Percentiles rank a stretch among this genome's conserved stretches.
These are phyloP conservation scores for Carapus acus DNA, from an alignment of 2,797 vertebrate genomes.

Conservation along the genomic window DNA sequence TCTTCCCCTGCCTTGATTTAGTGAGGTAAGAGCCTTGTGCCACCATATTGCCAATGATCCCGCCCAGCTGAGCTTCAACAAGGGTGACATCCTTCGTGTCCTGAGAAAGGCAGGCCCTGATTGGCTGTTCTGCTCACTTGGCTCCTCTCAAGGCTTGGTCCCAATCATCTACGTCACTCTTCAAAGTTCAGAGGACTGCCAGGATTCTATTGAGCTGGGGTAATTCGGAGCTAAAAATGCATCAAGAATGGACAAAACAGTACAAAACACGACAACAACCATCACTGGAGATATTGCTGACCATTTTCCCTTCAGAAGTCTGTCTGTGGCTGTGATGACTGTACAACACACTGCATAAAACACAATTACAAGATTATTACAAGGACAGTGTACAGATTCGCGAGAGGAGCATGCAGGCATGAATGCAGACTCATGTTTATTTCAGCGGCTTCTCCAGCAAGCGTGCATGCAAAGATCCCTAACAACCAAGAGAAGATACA, in stretches of 20 bases:
- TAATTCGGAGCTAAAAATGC: constrained; percentile 28
- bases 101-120: constrained; percentile 79
- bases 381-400: constrained; percentile 28
- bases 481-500: constrained; percentile 20
- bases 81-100: constrained; percentile 82
- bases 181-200: constrained; percentile 53
- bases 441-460: constrained; percentile 23
- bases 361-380: constrained; percentile 1
- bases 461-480: constrained; percentile 49
- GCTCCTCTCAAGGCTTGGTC: constrained; percentile 77
- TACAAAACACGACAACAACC: background rate
- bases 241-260: too few species aligned
- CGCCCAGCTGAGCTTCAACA: constrained; percentile 90
- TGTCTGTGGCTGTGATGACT: background rate
- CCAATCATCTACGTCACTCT: constrained; percentile 89
- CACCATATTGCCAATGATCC: constrained; percentile 86
- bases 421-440: constrained; percentile 36
- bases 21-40: constrained; percentile 84
- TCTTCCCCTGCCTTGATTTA: constrained; percentile 47
- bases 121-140: constrained; percentile 83
- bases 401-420: constrained; percentile 46
- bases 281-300: background rate
- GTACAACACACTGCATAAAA: constrained; percentile 3
- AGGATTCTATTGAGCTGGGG: constrained; percentile 8
- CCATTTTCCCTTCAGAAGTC: constrained; percentile 6